These are phyloP conservation scores for Echiichthys vipera DNA, from an alignment of 2,797 vertebrate species.

Conservation along the genomic window DNA sequence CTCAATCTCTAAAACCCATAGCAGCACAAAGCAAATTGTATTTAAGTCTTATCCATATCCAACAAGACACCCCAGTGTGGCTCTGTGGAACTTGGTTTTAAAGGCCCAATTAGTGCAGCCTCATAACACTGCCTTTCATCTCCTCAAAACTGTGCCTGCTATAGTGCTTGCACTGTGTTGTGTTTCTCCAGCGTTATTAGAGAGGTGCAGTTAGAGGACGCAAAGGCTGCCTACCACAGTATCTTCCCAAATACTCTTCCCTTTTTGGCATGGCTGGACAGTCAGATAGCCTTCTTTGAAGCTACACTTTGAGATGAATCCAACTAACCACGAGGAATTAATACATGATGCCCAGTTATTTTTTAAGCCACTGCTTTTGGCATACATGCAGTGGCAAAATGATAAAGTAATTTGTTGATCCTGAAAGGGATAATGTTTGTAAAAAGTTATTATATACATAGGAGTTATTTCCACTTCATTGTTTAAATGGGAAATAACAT, in stretches of 20 bases:
- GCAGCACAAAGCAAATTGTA: slow-evolving; percentile 66
- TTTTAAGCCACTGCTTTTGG: slow-evolving; percentile 20
- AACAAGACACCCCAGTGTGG: slow-evolving; percentile 58
- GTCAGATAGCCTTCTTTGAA: slow-evolving; percentile 32
- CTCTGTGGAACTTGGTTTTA: slow-evolving; percentile 68
- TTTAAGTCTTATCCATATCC: slow-evolving; percentile 65
- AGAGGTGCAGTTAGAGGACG: slow-evolving; percentile 37
- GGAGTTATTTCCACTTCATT: not conserved
- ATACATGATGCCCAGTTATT: slow-evolving; percentile 9
- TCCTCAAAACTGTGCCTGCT: slow-evolving; percentile 57
- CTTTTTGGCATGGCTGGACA: slow-evolving; percentile 19
- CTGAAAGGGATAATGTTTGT: not conserved
- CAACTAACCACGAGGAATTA: slow-evolving; percentile 12
- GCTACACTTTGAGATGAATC: slow-evolving; percentile 8
- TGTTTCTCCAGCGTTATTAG: slow-evolving; percentile 47
- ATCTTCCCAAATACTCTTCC: slow-evolving; percentile 11
- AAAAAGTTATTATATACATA: not conserved
- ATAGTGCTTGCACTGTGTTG: slow-evolving; percentile 41
- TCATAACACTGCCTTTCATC: slow-evolving; percentile 81
- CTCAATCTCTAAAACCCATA: slow-evolving; percentile 51
- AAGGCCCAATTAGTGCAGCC: slow-evolving; percentile 82
- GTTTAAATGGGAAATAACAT: slow-evolving; percentile 6
- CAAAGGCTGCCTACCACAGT: slow-evolving; percentile 18
- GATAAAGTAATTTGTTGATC: not conserved
- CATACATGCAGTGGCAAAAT: slow-evolving; percentile 11